Percentiles rank a stretch among this genome's conserved stretches.
These are phyloP conservation scores for Vimba vimba DNA, from an alignment of 2,113 vertebrate genomes.

Conservation along the genomic window DNA sequence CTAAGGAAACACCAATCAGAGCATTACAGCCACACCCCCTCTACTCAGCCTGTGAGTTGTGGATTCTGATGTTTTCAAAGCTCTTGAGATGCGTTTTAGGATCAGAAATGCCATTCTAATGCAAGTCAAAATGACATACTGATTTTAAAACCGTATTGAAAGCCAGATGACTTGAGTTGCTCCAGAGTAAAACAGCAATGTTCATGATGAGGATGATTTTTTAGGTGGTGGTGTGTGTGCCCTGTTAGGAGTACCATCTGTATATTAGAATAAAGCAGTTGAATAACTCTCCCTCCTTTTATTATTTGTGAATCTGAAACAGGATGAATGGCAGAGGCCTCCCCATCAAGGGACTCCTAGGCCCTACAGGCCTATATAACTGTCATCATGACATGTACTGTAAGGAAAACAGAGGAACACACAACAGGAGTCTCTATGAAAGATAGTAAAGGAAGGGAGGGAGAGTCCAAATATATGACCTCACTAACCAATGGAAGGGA, in stretches of 20 bases:
- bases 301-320: constrained; percentile 2
- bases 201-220: constrained; percentile 59
- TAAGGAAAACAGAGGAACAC: constrained; percentile 29
- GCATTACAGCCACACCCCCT: constrained; percentile 64
- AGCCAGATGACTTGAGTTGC: constrained; percentile 56
- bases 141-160: constrained; percentile 43
- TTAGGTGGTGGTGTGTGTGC: neutral
- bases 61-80: constrained; percentile 64
- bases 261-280: neutral
- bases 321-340: neutral
- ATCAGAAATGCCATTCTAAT: constrained; percentile 23
- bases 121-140: constrained; percentile 14
- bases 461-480: constrained; percentile 65
- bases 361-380: constrained; percentile 62
- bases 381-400: constrained; percentile 57
- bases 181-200: constrained; percentile 80
- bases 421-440: constrained; percentile 6
- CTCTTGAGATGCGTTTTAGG: constrained; percentile 33
- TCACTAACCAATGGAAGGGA: constrained; percentile 93
- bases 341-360: constrained; percentile 54
- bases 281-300: neutral
- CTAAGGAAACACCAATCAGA: constrained; percentile 87
- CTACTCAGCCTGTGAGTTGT: constrained; percentile 58
- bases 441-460: constrained; percentile 35
- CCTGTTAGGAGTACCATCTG: neutral